Percentiles rank a stretch among this genome's conserved stretches.
phyloP scores from a whole-genome alignment of 2,113 vertebrate species.

The Sorex araneus region DNA sequence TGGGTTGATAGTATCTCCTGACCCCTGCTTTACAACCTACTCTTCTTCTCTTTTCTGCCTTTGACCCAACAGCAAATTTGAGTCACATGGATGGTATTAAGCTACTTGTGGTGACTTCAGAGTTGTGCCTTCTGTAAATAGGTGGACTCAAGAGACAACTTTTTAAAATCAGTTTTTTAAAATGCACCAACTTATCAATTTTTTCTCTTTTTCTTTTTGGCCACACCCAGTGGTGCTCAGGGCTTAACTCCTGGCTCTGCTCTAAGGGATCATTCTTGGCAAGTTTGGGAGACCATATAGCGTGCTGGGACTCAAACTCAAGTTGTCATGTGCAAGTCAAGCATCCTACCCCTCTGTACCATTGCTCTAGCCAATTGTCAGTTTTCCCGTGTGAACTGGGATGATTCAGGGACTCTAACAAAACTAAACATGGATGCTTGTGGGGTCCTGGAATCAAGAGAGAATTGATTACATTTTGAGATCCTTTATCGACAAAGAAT shows the following conservation, averaged over 20 bases:
- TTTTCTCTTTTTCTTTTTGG: background rate
- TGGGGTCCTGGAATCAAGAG: background rate
- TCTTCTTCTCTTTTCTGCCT: background rate
- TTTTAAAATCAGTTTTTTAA: background rate
- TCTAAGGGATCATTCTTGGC: too few species aligned
- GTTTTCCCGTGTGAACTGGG: background rate
- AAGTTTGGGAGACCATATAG: too few species aligned
- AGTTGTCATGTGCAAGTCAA: too few species aligned
- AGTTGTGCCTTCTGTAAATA: background rate
- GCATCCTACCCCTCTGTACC: too few species aligned
- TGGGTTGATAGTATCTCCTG: background rate
- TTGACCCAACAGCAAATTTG: background rate
- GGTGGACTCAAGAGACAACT: background rate
- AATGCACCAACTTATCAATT: background rate
- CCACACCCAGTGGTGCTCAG: too few species aligned
- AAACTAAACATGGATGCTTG: background rate
- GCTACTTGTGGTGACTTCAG: background rate
- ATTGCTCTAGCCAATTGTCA: too few species aligned
- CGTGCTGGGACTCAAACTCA: too few species aligned
- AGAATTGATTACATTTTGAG: background rate
- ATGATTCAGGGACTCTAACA: background rate
- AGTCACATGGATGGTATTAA: background rate
- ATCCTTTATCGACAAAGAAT: background rate
- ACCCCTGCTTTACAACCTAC: too few species aligned
- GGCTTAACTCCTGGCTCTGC: too few species aligned